These are phyloP conservation scores for Coreius guichenoti DNA, from an alignment of 2,797 vertebrate genomes.

Conservation along the genomic window DNA sequence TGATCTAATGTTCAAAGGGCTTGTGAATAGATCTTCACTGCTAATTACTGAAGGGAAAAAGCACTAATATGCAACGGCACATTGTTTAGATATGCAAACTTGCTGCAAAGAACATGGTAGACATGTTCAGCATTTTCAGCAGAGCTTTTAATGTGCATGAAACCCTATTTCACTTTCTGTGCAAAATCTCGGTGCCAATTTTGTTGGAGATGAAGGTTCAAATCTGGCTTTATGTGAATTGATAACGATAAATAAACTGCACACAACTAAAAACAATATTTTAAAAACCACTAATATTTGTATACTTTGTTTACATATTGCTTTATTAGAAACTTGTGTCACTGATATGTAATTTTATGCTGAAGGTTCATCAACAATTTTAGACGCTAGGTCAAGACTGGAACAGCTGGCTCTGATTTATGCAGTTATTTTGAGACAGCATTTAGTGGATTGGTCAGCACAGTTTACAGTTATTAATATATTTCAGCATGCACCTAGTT, in stretches of 20 bases:
- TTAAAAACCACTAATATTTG: constrained; percentile 19
- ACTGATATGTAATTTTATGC: constrained; percentile 19
- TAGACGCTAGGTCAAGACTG: constrained; percentile 23
- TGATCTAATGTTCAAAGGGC: constrained; percentile 33
- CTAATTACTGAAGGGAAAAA: constrained; percentile 15
- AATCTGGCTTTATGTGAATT: background rate
- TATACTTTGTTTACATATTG: constrained; percentile 51
- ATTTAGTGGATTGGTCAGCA: background rate
- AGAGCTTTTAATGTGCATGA: constrained; percentile 17
- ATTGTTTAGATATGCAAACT: constrained; percentile 32
- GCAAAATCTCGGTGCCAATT: background rate
- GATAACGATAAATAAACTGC: background rate
- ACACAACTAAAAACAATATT: constrained; percentile 3
- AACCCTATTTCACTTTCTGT: constrained; percentile 17
- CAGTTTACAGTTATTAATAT: constrained; percentile 33
- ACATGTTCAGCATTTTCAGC: background rate
- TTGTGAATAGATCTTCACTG: constrained; percentile 29
- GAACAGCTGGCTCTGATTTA: background rate
- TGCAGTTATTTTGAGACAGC: constrained; percentile 14
- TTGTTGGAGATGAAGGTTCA: constrained; percentile 35
- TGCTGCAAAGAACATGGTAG: background rate
- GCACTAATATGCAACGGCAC: constrained; percentile 10
- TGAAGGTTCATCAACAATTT: constrained; percentile 45
- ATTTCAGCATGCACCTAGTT: constrained; percentile 16
- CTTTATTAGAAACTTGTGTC: constrained; percentile 24